Evolutionary conservation across 64 coral and sea anemone species (phyloP), one percentile per base, ranked within the genome.

Genomic region (Stichodactyla helianthus): DNA sequence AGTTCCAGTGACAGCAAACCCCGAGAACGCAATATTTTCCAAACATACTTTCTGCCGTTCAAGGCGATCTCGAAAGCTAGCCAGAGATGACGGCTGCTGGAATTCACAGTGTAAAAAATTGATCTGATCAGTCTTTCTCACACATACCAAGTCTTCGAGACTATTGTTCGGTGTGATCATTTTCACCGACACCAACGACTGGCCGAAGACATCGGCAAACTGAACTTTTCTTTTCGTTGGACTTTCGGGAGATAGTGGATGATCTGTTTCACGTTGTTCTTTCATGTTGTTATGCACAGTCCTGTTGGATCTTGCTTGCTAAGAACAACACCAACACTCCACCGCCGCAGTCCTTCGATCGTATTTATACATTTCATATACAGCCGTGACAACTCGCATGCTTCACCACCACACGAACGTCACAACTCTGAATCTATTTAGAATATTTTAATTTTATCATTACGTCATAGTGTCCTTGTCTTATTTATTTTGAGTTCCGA

Each of bases 91-190:
- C n/a, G 94, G 94, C 79, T 96, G 94, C 26, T 83, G 77, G 54
- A 97, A 97, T 23, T 87, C 88, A 89, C 94, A 97, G 0, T 67
- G 54, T 13, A 93, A 87, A 65, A 89, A 50, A 55, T 93, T 93
- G 14, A 90, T 83, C 55, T 88, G 67, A 20, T 82, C 76, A 22
- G 81, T 67, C 62, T 82, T 89, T 17, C 28, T 54, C 9, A 59
- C 15, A 16, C 71, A 83, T 20, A 97, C 35, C 35, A 44, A 80
- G 26, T 93, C 83, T 78, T 97, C 94, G 53, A 92, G 91, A 52
- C 94, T 97, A 57, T 88, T 97, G 79, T 90, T 83, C 18, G 94
- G 94, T 51, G 94, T 97, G 85, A 97, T 97, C 10, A 93, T 54
- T 88, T 93, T 96, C 17, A 96, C 86, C 20, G 94, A 96, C 6